Evolutionary conservation across 2,888 invertebrate genomes (phyloP).

Genomic region (Globia sparganii): DNA sequence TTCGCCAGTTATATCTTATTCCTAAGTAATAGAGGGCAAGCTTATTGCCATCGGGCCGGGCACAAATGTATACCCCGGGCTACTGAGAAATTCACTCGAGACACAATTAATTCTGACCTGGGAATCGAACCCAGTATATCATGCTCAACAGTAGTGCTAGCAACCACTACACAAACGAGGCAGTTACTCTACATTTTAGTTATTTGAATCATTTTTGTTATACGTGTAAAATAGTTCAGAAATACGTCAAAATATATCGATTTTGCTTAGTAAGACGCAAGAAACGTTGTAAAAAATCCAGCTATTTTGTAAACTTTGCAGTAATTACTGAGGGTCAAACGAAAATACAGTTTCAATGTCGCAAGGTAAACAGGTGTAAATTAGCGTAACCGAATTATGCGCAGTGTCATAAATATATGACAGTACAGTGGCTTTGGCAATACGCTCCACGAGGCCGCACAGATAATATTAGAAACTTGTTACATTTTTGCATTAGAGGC

Average conservation of each 20-base stretch:
- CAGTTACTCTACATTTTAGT: background rate
- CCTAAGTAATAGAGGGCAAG: background rate
- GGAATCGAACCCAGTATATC: background rate
- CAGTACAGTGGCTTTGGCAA: constrained; percentile 61
- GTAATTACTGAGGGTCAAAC: constrained; percentile 34
- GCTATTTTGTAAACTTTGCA: background rate
- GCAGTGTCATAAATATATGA: constrained; percentile 61
- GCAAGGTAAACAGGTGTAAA: constrained; percentile 66
- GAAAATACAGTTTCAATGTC: constrained; percentile 56
- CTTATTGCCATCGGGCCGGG: background rate
- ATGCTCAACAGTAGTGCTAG: too few species aligned
- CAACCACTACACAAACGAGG: background rate
- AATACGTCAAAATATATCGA: background rate
- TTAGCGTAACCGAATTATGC: constrained; percentile 59
- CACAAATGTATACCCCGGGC: background rate
- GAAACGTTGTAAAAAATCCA: background rate
- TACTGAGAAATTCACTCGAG: background rate
- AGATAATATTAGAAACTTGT: constrained; percentile 61
- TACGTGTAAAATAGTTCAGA: background rate
- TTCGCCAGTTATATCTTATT: background rate
- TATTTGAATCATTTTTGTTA: background rate
- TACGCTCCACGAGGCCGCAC: constrained; percentile 50
- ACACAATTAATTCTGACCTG: background rate
- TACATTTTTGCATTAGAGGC: constrained; percentile 43
- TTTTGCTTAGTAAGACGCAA: background rate